Evolutionary conservation across 1,140 invertebrate genomes (phyloP).

Genomic region (Drosophila miranda): DNA sequence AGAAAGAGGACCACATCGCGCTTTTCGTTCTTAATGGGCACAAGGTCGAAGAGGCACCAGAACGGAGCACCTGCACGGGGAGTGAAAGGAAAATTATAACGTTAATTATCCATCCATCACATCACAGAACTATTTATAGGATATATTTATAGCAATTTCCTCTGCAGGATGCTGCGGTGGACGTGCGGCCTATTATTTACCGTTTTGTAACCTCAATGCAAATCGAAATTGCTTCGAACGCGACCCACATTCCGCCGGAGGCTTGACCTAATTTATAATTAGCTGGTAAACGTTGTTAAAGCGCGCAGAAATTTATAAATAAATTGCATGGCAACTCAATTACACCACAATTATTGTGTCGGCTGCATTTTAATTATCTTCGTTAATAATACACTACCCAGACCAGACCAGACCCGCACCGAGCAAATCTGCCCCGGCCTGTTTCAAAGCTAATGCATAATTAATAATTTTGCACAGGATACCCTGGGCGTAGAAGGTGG

Average conservation of each 20-base stretch:
- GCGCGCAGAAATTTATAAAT: slow-evolving; percentile 35
- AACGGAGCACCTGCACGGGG: slow-evolving; percentile 91
- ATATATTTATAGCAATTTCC: too few relatives aligned
- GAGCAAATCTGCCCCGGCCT: slow-evolving; percentile 24
- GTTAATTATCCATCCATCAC: too few relatives aligned
- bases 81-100: neutral
- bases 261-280: slow-evolving; percentile 21
- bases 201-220: slow-evolving; percentile 14
- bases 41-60: slow-evolving; percentile 98
- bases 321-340: slow-evolving; percentile 69
- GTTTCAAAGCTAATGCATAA: slow-evolving; percentile 48
- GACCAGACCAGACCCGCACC: slow-evolving; percentile 14
- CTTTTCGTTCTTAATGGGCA: slow-evolving; percentile 99
- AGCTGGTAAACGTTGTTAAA: slow-evolving; percentile 26
- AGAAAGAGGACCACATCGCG: slow-evolving; percentile 97
- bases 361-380: slow-evolving; percentile 59
- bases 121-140: too few relatives aligned
- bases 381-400: slow-evolving; percentile 21
- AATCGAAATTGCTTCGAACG: neutral
- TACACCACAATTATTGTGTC: slow-evolving; percentile 54
- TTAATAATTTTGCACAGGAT: slow-evolving; percentile 47
- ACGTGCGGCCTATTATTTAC: slow-evolving; percentile 11
- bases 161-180: too few relatives aligned
- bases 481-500: slow-evolving; percentile 4
- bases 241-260: neutral